Evolutionary conservation across 2,888 invertebrate genomes (phyloP), one percentile per base, ranked within the genome.

Genomic region (Metalampra italica): DNA sequence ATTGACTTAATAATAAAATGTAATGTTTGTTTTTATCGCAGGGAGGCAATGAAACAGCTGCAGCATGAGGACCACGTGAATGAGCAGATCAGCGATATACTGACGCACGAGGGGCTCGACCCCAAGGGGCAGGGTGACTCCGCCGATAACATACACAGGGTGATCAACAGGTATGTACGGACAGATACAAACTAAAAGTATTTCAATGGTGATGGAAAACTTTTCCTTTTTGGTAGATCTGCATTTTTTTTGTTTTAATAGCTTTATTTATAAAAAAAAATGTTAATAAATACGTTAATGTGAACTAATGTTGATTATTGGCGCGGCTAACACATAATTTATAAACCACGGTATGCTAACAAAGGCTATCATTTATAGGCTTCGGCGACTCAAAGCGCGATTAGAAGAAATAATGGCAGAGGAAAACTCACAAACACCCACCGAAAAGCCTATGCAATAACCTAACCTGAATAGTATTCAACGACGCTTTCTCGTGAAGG

Each of bases 71-170:
- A 80, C 39, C 78, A 76, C 13, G 83, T 88, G 36, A 77, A 71
- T 55, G 80, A 76, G 45, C 84, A 83, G 65, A 81, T 88, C 45
- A 66, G 60, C 9, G 83, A 78, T 53, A 84, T 88, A 34, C 65
- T 86, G 9, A 60, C 75, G 0, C 80, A 78, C 63, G 83, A 83
- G 53, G 82, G 82, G 0, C 56, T 78, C 1, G 66, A 66, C 49
- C 53, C 67, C 0, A 51, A 51, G 1, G 63, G 62, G 0, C 59
- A 89, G 53, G 90, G 90, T 0, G 77, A 91, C 37, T 87, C 88
- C 3, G 87, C 90, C 0, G 90, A 90, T 45, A 92, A 92, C 62
- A 92, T 93, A 60, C 91, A 93, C 67, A 87, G 90, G 60, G 88
- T 92, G 36, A 91, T 93, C 32, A 92, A 93, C 73, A 92, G 92